Base-by-base conservation (phyloP, 2,888 invertebrate species). In the Andrena dorsata region DNA sequence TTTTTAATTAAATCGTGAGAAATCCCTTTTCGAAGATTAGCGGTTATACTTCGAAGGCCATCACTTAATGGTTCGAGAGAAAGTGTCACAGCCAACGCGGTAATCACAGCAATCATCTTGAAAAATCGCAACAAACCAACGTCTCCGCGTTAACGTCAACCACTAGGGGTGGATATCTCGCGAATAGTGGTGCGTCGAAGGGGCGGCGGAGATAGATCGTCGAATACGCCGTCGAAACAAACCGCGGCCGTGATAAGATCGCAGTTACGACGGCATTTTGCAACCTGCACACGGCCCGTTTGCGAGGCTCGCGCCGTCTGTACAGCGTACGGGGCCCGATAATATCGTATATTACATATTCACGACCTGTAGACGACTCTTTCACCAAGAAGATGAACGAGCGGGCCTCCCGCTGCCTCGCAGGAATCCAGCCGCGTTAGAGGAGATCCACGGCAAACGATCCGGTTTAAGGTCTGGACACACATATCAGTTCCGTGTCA, bases 381-480 rank as follows among this genome's bases (percentile, higher is more conserved):
- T 75, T 83, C 80, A 56, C 72, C 72, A 64, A 30, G 74, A 75
- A 82, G 75, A 86, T 60, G 80, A 56, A 69, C 76, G 71, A 51
- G 23, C 80, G 30, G 70, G 58, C 26, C 70, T 32, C 53, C 41
- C n/a, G 65, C 8, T 16, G 56, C 26, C 72, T 56, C 6, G 28
- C 26, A 35, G 28, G 73, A 68, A 68, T 76, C 76, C 72, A 63
- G 82, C 56, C 63, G 80, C 72, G 82, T 82, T 82, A 77, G 71
- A 60, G n/a, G 58, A 76, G 69, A 85, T 85, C 79, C 70, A 60
- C 69, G 60, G 20, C 56, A 41, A 75, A 53, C 20, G 53, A 23
- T n/a, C n/a, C 53, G 53, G 23, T 23, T 10, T 41, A 41, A 41
- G 35, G 35, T 41, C 35, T 41, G 35, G 13, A 13, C 35, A 3